phyloP scores from a whole-genome alignment of 2,888 invertebrate genomes.

The Xestia ashworthii region DNA sequence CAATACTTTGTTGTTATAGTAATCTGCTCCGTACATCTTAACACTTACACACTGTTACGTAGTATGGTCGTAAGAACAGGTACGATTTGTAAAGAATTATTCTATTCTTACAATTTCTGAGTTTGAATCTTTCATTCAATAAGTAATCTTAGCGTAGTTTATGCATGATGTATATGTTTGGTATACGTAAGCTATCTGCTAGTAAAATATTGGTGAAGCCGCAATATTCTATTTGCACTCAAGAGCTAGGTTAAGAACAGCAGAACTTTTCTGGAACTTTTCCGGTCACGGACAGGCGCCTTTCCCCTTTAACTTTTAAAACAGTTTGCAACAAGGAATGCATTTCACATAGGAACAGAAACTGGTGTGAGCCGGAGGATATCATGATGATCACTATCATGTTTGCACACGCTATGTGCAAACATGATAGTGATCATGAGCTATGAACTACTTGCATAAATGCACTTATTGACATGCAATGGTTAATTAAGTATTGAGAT shows the following conservation, averaged over 20 bases:
- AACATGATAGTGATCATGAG: background rate
- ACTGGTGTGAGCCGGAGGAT: conserved; percentile 40
- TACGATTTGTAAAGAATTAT: background rate
- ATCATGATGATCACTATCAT: conserved; percentile 56
- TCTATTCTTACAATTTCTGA: background rate
- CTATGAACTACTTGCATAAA: conserved; percentile 25
- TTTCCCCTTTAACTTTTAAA: background rate
- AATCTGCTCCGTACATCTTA: conserved; percentile 59
- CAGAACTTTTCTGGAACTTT: background rate
- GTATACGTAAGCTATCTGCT: background rate
- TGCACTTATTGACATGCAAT: conserved; percentile 50
- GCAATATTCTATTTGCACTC: background rate
- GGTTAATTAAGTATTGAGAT: background rate
- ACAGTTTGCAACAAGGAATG: conserved; percentile 10
- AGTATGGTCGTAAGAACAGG: conserved; percentile 16
- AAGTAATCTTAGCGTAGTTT: background rate
- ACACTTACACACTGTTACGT: conserved; percentile 53
- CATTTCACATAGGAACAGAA: conserved; percentile 43
- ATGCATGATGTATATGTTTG: background rate
- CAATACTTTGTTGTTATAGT: conserved; percentile 67
- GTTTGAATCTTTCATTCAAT: background rate
- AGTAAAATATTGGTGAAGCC: background rate
- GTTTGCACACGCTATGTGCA: conserved; percentile 44
- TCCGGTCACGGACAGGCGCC: background rate
- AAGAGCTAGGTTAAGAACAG: too few species aligned